Conservation (phyloP, 2,797 vertebrate species). For the Saxicola maurus region DNA sequence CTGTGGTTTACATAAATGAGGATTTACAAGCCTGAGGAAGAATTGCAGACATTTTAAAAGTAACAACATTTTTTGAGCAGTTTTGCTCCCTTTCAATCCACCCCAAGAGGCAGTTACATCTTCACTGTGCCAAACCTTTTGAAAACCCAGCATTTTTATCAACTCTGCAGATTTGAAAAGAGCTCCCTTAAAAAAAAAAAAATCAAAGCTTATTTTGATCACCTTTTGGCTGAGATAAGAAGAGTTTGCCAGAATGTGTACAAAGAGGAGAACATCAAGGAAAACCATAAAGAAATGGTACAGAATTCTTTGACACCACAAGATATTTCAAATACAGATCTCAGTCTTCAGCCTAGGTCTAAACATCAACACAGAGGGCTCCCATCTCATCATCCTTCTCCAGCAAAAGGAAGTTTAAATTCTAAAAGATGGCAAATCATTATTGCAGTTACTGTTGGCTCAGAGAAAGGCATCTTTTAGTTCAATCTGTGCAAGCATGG, state of each 20-base stretch:
- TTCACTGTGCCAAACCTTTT: neutral
- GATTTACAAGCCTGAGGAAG: conserved; percentile 12
- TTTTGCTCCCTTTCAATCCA: neutral
- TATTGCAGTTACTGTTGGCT: neutral
- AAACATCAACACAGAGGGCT: neutral
- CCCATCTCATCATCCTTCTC: neutral
- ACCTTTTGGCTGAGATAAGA: neutral
- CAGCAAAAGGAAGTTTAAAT: neutral
- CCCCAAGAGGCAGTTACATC: neutral
- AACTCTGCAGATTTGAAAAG: neutral
- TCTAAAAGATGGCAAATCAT: neutral
- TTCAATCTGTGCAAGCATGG: neutral
- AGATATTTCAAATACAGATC: neutral
- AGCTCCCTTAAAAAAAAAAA: neutral
- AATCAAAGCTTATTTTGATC: conserved; percentile 17
- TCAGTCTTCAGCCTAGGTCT: neutral
- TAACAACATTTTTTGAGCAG: neutral
- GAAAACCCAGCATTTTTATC: neutral
- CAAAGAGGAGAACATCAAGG: conserved; percentile 31
- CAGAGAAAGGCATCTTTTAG: neutral
- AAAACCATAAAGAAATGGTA: neutral
- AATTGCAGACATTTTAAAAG: neutral
- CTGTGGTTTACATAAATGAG: conserved; percentile 9
- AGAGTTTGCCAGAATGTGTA: neutral
- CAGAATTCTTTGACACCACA: conserved; percentile 1